These are phyloP conservation scores for Crotalus viridis DNA, from an alignment of 2,113 vertebrate genomes.

Conservation along the genomic window DNA sequence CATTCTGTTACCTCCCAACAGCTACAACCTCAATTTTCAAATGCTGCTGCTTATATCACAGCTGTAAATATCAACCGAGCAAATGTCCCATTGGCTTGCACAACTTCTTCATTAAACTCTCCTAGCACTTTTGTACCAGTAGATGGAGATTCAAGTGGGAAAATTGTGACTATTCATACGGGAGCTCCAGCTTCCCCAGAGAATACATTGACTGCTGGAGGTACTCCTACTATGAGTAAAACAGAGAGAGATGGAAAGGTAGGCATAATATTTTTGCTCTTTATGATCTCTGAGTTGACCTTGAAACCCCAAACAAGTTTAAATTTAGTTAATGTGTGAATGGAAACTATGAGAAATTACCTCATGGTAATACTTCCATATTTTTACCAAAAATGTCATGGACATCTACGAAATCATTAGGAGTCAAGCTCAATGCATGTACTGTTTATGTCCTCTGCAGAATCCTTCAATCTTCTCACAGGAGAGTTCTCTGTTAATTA, in stretches of 20 bases:
- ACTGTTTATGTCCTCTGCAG: not conserved
- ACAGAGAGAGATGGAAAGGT: constrained; percentile 93
- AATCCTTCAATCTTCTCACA: not conserved
- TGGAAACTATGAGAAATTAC: not conserved
- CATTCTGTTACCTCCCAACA: constrained; percentile 64
- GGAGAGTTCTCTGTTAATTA: not conserved
- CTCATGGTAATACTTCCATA: not conserved
- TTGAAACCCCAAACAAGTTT: not conserved
- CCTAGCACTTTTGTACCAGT: constrained; percentile 74
- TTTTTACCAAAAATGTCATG: not conserved
- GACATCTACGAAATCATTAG: not conserved
- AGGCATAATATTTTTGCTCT: constrained; percentile 32
- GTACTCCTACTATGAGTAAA: constrained; percentile 69
- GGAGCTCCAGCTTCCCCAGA: constrained; percentile 72
- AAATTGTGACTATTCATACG: constrained; percentile 66
- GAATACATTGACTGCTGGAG: constrained; percentile 65
- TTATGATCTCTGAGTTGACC: not conserved
- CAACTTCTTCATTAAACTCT: constrained; percentile 79
- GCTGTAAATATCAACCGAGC: constrained; percentile 69
- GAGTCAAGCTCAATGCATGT: not conserved
- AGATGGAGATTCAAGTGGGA: constrained; percentile 77
- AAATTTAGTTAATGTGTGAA: not conserved
- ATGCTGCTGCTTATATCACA: constrained; percentile 58
- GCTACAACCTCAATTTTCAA: constrained; percentile 62
- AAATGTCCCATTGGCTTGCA: constrained; percentile 77